Evolutionary conservation across 2,888 invertebrate species (phyloP).

Genomic region (Aphodius sticticus): DNA sequence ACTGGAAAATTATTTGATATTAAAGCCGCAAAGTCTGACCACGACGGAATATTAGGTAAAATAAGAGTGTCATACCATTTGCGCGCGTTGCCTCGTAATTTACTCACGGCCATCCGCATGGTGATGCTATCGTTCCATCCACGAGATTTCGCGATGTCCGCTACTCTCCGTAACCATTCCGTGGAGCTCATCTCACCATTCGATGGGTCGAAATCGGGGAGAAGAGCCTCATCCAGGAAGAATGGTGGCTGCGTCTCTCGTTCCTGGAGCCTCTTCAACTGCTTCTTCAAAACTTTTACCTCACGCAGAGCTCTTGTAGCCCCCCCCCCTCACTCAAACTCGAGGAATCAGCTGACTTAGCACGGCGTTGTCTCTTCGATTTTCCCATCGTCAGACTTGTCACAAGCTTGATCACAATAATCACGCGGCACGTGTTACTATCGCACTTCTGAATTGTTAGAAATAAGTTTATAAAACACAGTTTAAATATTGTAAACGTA

Average conservation of each 20-base stretch:
- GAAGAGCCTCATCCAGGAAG: not conserved
- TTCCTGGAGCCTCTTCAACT: slow-evolving; percentile 4
- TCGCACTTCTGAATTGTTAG: not conserved
- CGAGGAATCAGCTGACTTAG: not conserved
- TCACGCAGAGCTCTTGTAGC: not conserved
- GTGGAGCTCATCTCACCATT: not conserved
- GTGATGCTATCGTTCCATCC: not conserved
- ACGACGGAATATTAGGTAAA: too few relatives aligned
- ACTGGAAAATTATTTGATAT: not conserved
- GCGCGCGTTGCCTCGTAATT: too few relatives aligned
- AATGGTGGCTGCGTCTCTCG: not conserved
- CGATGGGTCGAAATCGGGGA: not conserved
- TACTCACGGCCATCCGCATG: too few relatives aligned
- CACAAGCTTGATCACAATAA: not conserved
- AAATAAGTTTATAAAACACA: too few relatives aligned
- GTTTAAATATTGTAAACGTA: too few relatives aligned
- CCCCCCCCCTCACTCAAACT: not conserved
- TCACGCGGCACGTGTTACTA: not conserved
- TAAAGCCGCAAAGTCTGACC: too few relatives aligned
- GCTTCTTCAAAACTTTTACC: not conserved
- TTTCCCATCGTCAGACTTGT: not conserved
- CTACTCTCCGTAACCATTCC: not conserved
- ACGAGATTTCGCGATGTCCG: not conserved
- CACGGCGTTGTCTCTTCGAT: not conserved
- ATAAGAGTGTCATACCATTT: too few relatives aligned